These are phyloP conservation scores for Rhynchotus rufescens DNA, from an alignment of 2,797 vertebrate genomes.

Conservation along the genomic window DNA sequence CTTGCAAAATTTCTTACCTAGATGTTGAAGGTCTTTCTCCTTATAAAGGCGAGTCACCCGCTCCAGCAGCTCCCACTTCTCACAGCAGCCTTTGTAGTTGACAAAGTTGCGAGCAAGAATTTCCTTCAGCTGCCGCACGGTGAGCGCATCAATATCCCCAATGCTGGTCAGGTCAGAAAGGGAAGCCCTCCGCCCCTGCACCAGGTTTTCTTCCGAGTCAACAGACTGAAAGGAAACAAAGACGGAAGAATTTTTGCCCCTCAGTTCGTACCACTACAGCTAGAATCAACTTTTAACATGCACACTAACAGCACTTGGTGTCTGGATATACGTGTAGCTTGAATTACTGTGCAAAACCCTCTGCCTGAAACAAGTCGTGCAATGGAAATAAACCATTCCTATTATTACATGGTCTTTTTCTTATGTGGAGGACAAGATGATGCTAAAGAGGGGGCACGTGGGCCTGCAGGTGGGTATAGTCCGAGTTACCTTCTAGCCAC, in stretches of 20 bases:
- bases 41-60: conserved; percentile 90
- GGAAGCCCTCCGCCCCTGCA: conserved; percentile 88
- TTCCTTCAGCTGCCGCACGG: conserved; percentile 94
- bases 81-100: conserved; percentile 97
- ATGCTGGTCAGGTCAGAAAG: conserved; percentile 87
- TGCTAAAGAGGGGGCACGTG: fast-evolving
- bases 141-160: conserved; percentile 89
- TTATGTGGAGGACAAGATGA: background rate
- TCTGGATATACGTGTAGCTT: too few species aligned
- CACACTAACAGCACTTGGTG: background rate
- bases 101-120: conserved; percentile 96
- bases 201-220: conserved; percentile 86
- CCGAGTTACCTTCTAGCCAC: background rate
- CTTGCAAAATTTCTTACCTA: conserved; percentile 72
- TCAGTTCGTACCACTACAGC: background rate
- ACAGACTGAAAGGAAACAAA: conserved; percentile 77
- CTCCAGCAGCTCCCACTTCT: conserved; percentile 98
- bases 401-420: background rate
- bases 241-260: background rate
- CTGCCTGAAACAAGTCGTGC: background rate
- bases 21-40: conserved; percentile 87
- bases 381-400: background rate
- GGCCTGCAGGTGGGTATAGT: background rate
- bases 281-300: fast-evolving
- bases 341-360: background rate